Percentiles rank a stretch among this genome's conserved stretches.
These are phyloP conservation scores for Microctonus aethiopoides DNA, from an alignment of 2,888 invertebrate genomes.

Conservation along the genomic window DNA sequence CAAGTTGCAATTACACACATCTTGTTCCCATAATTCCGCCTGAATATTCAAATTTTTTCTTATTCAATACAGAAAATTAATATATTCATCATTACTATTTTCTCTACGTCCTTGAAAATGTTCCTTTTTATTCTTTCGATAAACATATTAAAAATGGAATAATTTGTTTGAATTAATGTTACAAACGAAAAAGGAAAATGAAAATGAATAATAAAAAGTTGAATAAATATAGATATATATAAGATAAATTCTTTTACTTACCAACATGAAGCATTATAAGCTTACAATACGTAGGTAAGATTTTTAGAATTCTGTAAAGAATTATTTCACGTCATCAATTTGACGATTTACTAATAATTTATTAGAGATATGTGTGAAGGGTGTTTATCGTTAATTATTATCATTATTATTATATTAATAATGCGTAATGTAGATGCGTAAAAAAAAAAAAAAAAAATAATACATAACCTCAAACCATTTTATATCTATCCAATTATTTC, in stretches of 20 bases:
- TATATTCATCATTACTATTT: background rate
- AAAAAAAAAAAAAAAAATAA: background rate
- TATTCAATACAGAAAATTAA: background rate
- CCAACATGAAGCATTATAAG: conserved; percentile 15
- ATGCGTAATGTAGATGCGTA: conserved; percentile 2
- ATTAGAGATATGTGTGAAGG: background rate
- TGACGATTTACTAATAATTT: background rate
- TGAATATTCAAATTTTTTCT: background rate
- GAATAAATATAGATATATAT: background rate
- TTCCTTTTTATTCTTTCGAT: background rate
- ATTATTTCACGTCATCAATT: background rate
- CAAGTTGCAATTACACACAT: background rate
- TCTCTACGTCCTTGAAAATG: background rate
- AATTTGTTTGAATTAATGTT: no score
- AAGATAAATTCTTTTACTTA: conserved; percentile 2
- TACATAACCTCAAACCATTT: background rate
- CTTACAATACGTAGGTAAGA: background rate
- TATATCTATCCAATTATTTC: background rate
- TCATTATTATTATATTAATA: background rate
- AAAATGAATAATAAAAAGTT: background rate
- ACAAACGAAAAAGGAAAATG: background rate
- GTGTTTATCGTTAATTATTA: background rate
- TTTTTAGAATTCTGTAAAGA: conserved; percentile 1
- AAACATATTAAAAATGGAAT: background rate
- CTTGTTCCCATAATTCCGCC: background rate